Percentiles rank a stretch among this genome's conserved stretches.
These are phyloP conservation scores for Siniperca obscura DNA, from an alignment of 2,797 vertebrate species.

Conservation along the genomic window DNA sequence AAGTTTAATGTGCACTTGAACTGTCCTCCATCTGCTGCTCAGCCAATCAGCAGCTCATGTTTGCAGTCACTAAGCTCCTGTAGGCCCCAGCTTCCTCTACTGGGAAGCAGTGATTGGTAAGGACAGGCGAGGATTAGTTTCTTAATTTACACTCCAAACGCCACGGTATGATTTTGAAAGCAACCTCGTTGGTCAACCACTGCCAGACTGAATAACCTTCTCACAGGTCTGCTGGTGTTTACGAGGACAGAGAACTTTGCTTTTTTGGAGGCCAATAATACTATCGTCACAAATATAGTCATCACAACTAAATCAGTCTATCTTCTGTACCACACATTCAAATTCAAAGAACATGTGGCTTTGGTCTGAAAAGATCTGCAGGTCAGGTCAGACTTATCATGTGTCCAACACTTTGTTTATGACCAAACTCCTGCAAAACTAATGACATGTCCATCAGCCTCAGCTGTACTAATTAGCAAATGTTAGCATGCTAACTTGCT, in stretches of 20 bases:
- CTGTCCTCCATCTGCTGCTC: conserved; percentile 30
- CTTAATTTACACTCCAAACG: conserved; percentile 18
- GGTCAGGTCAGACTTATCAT: too few species aligned
- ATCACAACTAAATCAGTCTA: not conserved
- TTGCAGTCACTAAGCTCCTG: conserved; percentile 19
- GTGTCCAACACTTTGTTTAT: too few species aligned
- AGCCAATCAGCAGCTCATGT: conserved; percentile 36
- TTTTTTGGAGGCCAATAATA: not conserved
- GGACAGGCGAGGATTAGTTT: conserved; percentile 19
- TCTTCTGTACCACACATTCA: not conserved
- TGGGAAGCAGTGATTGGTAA: conserved; percentile 27
- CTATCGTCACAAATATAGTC: not conserved
- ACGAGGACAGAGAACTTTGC: not conserved
- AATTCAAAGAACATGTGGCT: not conserved
- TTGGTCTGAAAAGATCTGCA: too few species aligned
- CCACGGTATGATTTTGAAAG: not conserved
- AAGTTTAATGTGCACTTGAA: conserved; percentile 60
- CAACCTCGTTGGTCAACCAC: conserved; percentile 11
- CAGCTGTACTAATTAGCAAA: not conserved
- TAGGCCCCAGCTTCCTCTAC: conserved; percentile 21
- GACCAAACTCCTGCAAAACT: not conserved
- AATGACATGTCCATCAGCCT: not conserved
- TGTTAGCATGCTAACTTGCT: not conserved
- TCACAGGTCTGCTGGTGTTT: not conserved
- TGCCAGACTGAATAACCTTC: not conserved